A percentile compares a stretch with the other conserved stretches of the same genome.
phyloP scores from a whole-genome alignment of 2,888 invertebrate species.

The Chrysina gloriosa region DNA sequence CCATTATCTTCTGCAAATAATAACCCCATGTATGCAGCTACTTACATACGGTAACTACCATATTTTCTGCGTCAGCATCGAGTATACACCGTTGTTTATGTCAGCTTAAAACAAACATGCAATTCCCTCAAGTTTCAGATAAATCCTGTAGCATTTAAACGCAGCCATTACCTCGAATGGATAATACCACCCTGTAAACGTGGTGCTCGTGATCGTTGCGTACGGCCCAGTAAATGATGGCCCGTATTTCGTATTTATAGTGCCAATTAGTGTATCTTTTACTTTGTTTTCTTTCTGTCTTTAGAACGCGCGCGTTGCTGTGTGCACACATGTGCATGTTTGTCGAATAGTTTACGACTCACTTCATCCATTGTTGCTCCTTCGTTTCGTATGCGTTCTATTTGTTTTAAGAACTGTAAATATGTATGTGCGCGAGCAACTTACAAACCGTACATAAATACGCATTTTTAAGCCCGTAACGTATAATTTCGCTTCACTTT shows the following conservation, averaged over 20 bases:
- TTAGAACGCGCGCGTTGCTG: conserved; percentile 8
- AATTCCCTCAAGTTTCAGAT: too few relatives aligned
- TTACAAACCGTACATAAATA: background rate
- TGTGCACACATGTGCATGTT: conserved; percentile 14
- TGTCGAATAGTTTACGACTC: conserved; percentile 21
- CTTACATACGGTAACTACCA: too few relatives aligned
- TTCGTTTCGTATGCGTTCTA: background rate
- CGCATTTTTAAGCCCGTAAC: background rate
- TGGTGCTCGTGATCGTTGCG: background rate
- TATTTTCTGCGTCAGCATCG: too few relatives aligned
- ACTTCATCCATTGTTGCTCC: conserved; percentile 13
- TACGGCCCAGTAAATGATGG: conserved; percentile 22
- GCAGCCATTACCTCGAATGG: background rate
- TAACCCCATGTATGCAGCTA: too few relatives aligned
- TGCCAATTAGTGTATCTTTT: conserved; percentile 32
- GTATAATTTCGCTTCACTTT: background rate
- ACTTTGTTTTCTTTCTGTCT: conserved; percentile 19
- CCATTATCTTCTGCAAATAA: too few relatives aligned
- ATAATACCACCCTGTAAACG: background rate
- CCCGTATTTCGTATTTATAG: conserved; percentile 26
- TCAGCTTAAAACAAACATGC: background rate
- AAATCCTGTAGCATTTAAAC: background rate
- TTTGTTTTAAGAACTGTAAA: conserved; percentile 18
- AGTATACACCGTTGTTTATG: background rate
- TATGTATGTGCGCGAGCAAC: conserved; percentile 1